These are phyloP conservation scores for Poecilia velifera DNA, from an alignment of 2,797 vertebrate genomes.

Conservation along the genomic window DNA sequence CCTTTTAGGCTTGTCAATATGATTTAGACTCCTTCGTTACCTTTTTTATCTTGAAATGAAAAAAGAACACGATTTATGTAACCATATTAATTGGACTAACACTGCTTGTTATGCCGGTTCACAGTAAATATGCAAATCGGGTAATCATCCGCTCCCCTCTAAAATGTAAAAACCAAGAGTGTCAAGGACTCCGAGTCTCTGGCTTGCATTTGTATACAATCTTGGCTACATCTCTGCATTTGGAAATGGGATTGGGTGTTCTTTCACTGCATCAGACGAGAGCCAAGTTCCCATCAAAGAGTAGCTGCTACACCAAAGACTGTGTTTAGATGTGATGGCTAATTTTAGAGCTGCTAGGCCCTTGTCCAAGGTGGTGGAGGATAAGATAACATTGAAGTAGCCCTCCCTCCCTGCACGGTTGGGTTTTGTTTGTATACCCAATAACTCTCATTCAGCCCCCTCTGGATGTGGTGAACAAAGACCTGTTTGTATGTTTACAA, in stretches of 20 bases:
- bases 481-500: slow-evolving; percentile 15
- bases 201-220: slow-evolving; percentile 50
- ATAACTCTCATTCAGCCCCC: slow-evolving; percentile 28
- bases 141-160: slow-evolving; percentile 3
- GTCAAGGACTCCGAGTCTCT: slow-evolving; percentile 29
- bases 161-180: slow-evolving; percentile 18
- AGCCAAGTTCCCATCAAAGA: slow-evolving; percentile 74
- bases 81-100: neutral
- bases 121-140: slow-evolving; percentile 1
- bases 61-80: neutral
- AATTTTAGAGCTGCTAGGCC: slow-evolving; percentile 75
- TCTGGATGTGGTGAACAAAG: slow-evolving; percentile 26
- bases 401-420: slow-evolving; percentile 41
- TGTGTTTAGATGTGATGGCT: slow-evolving; percentile 71
- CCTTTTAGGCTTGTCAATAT: neutral
- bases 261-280: slow-evolving; percentile 53
- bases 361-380: slow-evolving; percentile 71
- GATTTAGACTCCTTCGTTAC: neutral
- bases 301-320: slow-evolving; percentile 65
- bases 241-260: slow-evolving; percentile 50
- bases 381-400: slow-evolving; percentile 72
- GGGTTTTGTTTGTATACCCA: slow-evolving; percentile 54
- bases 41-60: neutral
- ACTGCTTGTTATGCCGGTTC: neutral
- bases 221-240: slow-evolving; percentile 55